Conservation (phyloP, 1,140 invertebrate species). For the Charaxes varanes region DNA sequence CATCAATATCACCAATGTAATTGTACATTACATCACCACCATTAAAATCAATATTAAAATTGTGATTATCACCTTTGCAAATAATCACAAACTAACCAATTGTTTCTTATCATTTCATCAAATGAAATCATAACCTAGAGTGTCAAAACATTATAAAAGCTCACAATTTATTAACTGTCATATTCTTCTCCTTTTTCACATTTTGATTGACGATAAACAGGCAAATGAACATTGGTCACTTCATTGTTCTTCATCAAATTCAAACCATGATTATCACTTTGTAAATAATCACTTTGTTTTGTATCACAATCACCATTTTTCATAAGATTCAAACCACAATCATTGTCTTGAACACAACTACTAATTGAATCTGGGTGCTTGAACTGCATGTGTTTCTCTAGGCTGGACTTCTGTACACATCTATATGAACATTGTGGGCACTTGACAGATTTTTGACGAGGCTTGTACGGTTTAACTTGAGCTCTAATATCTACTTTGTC, state of each 20-base stretch:
- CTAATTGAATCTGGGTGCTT: slow-evolving; percentile 41
- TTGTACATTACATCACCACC: too few species aligned
- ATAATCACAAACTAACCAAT: too few species aligned
- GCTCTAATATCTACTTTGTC: slow-evolving; percentile 49
- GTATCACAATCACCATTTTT: slow-evolving; percentile 27
- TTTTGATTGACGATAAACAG: not conserved
- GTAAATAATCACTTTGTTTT: slow-evolving; percentile 21
- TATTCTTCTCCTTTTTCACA: slow-evolving; percentile 10
- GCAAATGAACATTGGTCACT: not conserved
- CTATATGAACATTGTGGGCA: slow-evolving; percentile 60
- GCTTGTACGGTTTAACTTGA: slow-evolving; percentile 56
- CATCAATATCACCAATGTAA: too few species aligned
- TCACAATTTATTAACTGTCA: slow-evolving; percentile 18
- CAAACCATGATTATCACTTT: slow-evolving; percentile 2
- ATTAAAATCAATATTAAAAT: too few species aligned
- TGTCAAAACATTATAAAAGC: too few species aligned
- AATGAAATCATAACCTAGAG: too few species aligned
- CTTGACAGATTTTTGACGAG: slow-evolving; percentile 56
- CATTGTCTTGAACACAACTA: slow-evolving; percentile 4
- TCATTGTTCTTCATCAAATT: slow-evolving; percentile 53
- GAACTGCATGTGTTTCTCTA: slow-evolving; percentile 63
- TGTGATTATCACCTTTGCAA: too few species aligned
- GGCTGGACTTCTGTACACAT: slow-evolving; percentile 62
- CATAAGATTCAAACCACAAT: slow-evolving; percentile 22
- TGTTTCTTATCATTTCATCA: too few species aligned